A percentile compares a stretch with the other conserved stretches of the same genome.
phyloP scores from a whole-genome alignment of 2,113 vertebrate genomes.

The Ceuthmochares aereus region DNA sequence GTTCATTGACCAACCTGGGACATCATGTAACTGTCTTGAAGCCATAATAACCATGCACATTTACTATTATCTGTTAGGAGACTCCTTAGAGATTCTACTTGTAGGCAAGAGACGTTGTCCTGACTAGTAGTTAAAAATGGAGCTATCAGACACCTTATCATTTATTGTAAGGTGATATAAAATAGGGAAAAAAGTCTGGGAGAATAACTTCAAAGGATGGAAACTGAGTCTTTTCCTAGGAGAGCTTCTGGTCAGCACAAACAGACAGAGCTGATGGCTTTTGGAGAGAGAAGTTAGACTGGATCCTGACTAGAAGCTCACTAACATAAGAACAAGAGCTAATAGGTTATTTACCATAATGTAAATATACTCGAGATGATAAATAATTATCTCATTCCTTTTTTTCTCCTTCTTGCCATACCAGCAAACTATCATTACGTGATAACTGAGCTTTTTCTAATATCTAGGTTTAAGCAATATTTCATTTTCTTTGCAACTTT shows the following conservation, averaged over 20 bases:
- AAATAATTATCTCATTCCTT: neutral
- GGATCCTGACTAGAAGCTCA: neutral
- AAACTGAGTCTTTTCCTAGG: neutral
- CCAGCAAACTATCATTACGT: neutral
- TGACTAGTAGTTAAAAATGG: neutral
- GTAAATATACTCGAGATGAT: neutral
- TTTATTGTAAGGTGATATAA: neutral
- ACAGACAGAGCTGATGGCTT: neutral
- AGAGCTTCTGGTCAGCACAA: neutral
- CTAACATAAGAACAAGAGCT: neutral
- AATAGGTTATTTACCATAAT: neutral
- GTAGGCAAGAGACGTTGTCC: neutral
- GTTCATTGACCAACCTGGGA: neutral
- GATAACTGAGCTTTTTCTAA: neutral
- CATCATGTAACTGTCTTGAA: neutral
- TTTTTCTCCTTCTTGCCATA: neutral
- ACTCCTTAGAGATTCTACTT: neutral
- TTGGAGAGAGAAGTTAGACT: neutral
- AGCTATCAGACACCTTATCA: fast-evolving
- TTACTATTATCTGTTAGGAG: neutral
- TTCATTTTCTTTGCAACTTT: neutral
- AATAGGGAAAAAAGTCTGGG: neutral
- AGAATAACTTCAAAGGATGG: neutral
- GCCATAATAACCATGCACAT: neutral
- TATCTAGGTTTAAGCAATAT: neutral